These are phyloP conservation scores for Isurus oxyrinchus DNA, from an alignment of 2,113 vertebrate species.

Conservation along the genomic window DNA sequence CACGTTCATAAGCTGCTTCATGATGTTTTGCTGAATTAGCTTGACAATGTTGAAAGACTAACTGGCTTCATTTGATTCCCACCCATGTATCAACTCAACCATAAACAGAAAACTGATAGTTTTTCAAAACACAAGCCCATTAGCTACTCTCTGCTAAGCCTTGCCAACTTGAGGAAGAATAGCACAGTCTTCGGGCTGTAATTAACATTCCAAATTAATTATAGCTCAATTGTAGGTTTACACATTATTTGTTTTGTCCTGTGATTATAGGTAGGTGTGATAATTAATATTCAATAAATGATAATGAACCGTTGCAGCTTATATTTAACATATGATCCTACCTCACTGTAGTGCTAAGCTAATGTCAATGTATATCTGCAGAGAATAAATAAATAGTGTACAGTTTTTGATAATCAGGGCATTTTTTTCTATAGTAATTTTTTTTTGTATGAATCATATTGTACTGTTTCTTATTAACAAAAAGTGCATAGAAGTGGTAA, in stretches of 20 bases:
- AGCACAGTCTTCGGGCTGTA: background rate
- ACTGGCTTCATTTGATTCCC: background rate
- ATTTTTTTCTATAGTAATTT: background rate
- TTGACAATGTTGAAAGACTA: background rate
- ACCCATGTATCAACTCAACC: background rate
- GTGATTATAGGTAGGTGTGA: background rate
- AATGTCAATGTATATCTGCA: background rate
- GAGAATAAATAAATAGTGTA: background rate
- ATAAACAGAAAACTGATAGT: background rate
- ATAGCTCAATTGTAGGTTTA: background rate
- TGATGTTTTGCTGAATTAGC: background rate
- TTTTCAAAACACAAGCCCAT: background rate
- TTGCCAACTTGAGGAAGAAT: background rate
- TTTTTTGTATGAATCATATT: background rate
- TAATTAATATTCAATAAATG: conserved; percentile 4
- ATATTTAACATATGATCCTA: background rate
- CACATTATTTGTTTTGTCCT: background rate
- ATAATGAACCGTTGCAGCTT: background rate
- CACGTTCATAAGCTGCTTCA: background rate
- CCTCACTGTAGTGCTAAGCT: background rate
- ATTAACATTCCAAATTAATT: background rate
- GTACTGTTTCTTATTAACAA: background rate
- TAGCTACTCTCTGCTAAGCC: background rate
- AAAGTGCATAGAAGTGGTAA: background rate
- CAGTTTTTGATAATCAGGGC: background rate